phyloP scores from a whole-genome alignment of 2,797 vertebrate genomes.

The Danio jaintianensis region DNA sequence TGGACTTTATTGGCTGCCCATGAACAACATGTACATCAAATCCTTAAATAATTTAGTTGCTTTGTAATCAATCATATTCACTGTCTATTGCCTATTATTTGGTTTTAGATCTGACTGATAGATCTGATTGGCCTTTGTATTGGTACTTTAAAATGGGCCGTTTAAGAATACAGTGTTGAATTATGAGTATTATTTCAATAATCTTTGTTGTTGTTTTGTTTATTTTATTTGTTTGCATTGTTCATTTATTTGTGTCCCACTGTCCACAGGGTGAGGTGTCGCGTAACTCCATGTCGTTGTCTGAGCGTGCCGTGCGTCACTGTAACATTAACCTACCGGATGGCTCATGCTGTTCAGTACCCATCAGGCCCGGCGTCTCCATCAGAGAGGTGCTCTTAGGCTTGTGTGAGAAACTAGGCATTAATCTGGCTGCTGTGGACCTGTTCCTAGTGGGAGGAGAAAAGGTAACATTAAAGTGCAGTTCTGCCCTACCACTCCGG shows the following conservation, averaged over 20 bases:
- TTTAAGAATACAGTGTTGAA: not conserved
- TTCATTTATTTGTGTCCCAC: not conserved
- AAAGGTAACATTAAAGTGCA: slow-evolving; percentile 81
- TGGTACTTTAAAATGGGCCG: too few relatives aligned
- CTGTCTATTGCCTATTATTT: too few relatives aligned
- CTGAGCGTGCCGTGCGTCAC: slow-evolving; percentile 85
- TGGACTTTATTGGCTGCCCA: too few relatives aligned
- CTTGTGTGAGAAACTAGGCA: slow-evolving; percentile 91
- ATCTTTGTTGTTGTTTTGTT: not conserved
- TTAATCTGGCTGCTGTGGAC: slow-evolving; percentile 95
- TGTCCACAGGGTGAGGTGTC: slow-evolving; percentile 81
- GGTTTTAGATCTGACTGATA: too few relatives aligned
- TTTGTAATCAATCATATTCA: too few relatives aligned
- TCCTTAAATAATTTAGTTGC: too few relatives aligned
- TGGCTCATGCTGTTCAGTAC: slow-evolving; percentile 87
- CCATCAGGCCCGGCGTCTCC: slow-evolving; percentile 85
- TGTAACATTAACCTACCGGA: slow-evolving; percentile 92
- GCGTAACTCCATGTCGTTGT: slow-evolving; percentile 74
- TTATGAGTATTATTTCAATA: not conserved
- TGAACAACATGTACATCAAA: too few relatives aligned
- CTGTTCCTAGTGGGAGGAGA: slow-evolving; percentile 95
- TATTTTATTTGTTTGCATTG: slow-evolving; percentile 1
- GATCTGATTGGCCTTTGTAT: too few relatives aligned
- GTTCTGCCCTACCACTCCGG: not conserved
- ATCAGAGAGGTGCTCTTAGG: slow-evolving; percentile 92